These are phyloP conservation scores for Tethya wilhelma DNA, from an alignment of 37 sponge, comb jelly and placozoan species.

Conservation along the genomic window DNA sequence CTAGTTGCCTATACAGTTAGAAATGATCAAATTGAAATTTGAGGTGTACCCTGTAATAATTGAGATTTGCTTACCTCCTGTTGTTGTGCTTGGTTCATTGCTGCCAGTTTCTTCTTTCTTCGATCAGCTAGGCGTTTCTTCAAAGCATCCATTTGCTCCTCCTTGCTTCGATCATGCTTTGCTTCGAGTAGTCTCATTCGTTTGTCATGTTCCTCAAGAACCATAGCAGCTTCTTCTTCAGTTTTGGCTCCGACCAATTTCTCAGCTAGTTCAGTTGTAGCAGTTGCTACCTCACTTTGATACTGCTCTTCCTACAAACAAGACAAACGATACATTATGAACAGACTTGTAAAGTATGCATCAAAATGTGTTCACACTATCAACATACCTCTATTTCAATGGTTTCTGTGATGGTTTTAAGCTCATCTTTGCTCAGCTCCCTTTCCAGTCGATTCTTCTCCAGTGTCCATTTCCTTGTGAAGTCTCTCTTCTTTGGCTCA, in stretches of 20 bases:
- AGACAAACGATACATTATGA: background rate
- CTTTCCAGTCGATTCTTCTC: background rate
- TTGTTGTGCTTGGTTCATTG: background rate
- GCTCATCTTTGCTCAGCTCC: background rate
- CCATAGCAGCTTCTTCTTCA: constrained; percentile 2
- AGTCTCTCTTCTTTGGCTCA: background rate
- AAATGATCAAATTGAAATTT: too few relatives aligned
- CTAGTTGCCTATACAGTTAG: too few relatives aligned
- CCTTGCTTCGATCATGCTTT: background rate
- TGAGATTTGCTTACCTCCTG: too few relatives aligned
- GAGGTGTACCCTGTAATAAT: too few relatives aligned
- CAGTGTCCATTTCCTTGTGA: background rate
- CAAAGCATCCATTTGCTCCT: background rate
- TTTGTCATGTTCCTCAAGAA: constrained; percentile 5
- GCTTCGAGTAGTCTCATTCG: constrained; percentile 1
- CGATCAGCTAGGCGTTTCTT: background rate
- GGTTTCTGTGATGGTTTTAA: background rate
- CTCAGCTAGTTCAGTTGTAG: background rate
- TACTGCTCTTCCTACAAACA: background rate
- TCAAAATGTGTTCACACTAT: background rate
- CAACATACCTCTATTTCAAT: background rate
- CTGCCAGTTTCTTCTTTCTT: background rate
- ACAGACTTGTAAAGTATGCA: background rate
- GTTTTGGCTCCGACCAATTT: background rate
- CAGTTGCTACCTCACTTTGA: background rate